These are phyloP conservation scores for Ectemnius continuus DNA, from an alignment of 2,888 invertebrate genomes.

Conservation along the genomic window DNA sequence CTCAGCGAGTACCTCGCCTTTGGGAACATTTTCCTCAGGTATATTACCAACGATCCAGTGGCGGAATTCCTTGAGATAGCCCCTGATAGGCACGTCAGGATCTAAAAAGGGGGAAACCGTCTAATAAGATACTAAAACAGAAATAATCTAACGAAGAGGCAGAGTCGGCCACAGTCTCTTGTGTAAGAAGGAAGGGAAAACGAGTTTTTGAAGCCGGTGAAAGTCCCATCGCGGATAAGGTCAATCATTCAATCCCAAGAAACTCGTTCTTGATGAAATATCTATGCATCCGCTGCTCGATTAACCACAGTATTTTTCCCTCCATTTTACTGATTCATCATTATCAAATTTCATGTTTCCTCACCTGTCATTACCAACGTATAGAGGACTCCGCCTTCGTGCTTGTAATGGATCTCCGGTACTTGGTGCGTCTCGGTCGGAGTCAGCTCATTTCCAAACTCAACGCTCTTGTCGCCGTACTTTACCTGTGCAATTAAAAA, in stretches of 20 bases:
- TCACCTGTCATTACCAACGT: constrained; percentile 74
- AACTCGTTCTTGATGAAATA: constrained; percentile 1
- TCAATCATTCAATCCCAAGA: constrained; percentile 10
- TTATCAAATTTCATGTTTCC: background rate
- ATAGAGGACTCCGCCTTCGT: constrained; percentile 75
- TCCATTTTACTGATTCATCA: too few relatives aligned
- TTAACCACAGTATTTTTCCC: background rate
- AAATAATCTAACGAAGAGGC: background rate
- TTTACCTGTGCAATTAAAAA: constrained; percentile 64
- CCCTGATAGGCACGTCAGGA: constrained; percentile 71
- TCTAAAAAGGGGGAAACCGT: constrained; percentile 56
- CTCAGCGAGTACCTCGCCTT: constrained; percentile 74
- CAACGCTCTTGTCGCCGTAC: constrained; percentile 69
- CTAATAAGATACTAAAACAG: background rate
- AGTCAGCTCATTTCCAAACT: constrained; percentile 72
- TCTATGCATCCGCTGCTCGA: background rate
- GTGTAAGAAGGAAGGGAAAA: constrained; percentile 45
- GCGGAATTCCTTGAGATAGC: constrained; percentile 73
- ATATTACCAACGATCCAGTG: constrained; percentile 77
- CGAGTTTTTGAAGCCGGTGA: constrained; percentile 63
- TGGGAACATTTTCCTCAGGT: constrained; percentile 74
- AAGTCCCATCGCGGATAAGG: constrained; percentile 45
- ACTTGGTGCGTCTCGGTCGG: constrained; percentile 70
- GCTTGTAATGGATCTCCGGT: constrained; percentile 74
- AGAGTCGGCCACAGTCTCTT: background rate